Base-by-base conservation (phyloP, 2,888 invertebrate genomes). In the Phrixothrix hirtus region DNA sequence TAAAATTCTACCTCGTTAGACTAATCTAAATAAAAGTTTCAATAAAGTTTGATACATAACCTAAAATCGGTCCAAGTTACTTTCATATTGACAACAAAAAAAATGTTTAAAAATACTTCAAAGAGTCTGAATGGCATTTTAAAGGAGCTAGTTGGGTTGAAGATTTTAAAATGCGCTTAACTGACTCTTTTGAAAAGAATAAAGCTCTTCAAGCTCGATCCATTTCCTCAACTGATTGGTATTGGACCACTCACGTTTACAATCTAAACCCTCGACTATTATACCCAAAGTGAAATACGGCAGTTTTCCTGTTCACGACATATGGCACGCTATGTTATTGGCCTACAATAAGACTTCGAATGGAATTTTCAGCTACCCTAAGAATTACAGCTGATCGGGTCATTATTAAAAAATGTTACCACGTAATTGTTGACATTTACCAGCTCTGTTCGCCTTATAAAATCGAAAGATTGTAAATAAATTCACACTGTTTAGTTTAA, bases 281-380 rank as follows among this genome's bases (percentile, higher is more conserved):
- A 59, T 55, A 44, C 55, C 47, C 50, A 55, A 55, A 45, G 58
- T 62, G 57, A 59, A 60, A 60, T 60, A 62, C 59, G 60, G 52
- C 60, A 60, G 62, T 62, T 62, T 61, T 53, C 62, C 57, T 60
- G 62, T 59, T 61, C 58, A 57, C 60, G 55, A 59, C 58, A 60
- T 60, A 59, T 60, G 60, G 59, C 60, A 57, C 60, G 55, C 55
- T 51, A 45, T 53, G 59, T 59, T 60, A 58, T 62, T 62, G 54
- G 53, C 44, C 54, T 35, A 39, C 42, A 47, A 53, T 53, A 36
- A 47, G 47, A 43, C 30, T 53, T 53, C 35, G 38, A 44, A 44
- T 47, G 25, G 46, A 39, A 45, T 53, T 44, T 52, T 42, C 38
- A 29, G 32, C 37, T 34, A 15, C 27, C 21, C 41, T 25, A 43